Base-by-base conservation (phyloP, 2,797 vertebrate species). In the Propithecus deckenii region DNA sequence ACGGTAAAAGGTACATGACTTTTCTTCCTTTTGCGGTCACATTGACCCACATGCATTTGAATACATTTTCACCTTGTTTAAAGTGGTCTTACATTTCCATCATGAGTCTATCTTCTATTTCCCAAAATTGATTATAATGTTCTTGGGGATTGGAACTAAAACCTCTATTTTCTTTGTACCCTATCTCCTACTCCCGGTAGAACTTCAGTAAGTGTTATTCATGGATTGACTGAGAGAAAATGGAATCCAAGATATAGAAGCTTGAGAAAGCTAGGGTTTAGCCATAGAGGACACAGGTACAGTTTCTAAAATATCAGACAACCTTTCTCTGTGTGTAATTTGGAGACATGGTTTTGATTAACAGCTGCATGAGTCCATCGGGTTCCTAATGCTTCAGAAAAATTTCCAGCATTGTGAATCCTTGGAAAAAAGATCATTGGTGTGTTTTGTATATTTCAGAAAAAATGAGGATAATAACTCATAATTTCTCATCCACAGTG, bases 401-500 rank as follows among this genome's bases (percentile, higher is more conserved):
- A 74, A 12, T 81, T 9, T 85, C 76, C 35, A 75, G 15, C 14
- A 71, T 93, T 46, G 13, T 63, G 35, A 89, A 46, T 61, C 41
- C 43, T 94, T 84, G 30, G 59, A 88, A 84, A 89, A 74, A 85
- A 76, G 20, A 89, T 88, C 35, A 80, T 23, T 76, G 84, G 5
- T 72, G 5, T 94, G 35, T 15, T 97, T 81, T 50, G 3, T 63
- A 69, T 67, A 55, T 25, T 69, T 94, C 32, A 46, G 50, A 71
- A 50, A 93, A 86, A 91, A 86, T 65, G 50, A 94, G 52, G 38
- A 6, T 80, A 95, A 94, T 52, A 61, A 32, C 25, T 89, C 57
- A 71, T 81, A 94, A 94, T 85, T 96, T 93, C 89, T 87, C 76
- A 94, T 35, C 18, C 48, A 90, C 7, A 46, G 46, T 7, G 23